These are phyloP conservation scores for Drosophila melanica DNA, from an alignment of 1,140 invertebrate genomes.

Conservation along the genomic window DNA sequence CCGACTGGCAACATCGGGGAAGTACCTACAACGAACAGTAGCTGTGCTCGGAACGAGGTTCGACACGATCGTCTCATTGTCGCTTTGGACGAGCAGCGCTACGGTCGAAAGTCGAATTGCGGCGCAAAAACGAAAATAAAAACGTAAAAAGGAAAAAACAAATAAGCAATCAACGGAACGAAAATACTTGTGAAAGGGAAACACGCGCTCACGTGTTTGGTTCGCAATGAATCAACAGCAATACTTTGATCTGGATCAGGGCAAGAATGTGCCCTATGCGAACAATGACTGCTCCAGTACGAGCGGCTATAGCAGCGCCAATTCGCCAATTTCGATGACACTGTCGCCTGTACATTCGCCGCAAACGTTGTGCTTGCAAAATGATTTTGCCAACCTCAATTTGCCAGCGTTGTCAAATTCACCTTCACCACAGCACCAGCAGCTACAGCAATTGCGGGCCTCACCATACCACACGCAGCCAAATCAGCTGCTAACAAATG, in stretches of 20 bases:
- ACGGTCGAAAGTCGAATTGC: constrained; percentile 28
- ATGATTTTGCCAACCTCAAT: constrained; percentile 73
- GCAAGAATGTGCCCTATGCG: constrained; percentile 55
- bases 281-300: constrained; percentile 79
- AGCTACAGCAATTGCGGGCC: constrained; percentile 21
- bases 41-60: constrained; percentile 30
- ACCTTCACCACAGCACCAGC: constrained; percentile 48
- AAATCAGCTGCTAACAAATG: constrained; percentile 53
- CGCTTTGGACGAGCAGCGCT: constrained; percentile 33
- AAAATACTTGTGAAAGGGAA: background rate
- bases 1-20: constrained; percentile 58
- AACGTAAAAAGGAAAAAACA: background rate
- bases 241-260: constrained; percentile 71
- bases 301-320: constrained; percentile 73
- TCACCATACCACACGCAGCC: constrained; percentile 48
- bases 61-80: constrained; percentile 48
- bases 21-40: constrained; percentile 59
- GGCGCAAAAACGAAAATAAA: constrained; percentile 28
- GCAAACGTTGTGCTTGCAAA: constrained; percentile 53
- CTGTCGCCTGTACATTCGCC: constrained; percentile 72
- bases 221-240: constrained; percentile 53
- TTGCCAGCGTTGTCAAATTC: constrained; percentile 60
- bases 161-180: constrained; percentile 12
- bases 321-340: constrained; percentile 58
- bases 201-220: constrained; percentile 23